Evolutionary conservation across 2,113 vertebrate species (phyloP).

Genomic region (Tyrannus savana): DNA sequence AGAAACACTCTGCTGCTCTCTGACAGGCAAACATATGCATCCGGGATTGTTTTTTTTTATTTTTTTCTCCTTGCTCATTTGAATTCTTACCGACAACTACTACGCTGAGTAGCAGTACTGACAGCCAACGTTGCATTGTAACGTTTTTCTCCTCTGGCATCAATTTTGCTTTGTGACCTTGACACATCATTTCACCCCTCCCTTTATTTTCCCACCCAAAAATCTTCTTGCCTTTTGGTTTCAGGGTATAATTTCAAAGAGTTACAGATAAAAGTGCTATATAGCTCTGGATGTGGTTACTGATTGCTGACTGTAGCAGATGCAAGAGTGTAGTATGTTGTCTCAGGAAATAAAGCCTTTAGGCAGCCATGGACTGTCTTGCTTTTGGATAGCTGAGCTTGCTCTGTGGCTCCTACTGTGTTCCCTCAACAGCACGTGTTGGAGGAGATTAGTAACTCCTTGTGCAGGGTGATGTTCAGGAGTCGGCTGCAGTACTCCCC

Average conservation of each 20-base stretch:
- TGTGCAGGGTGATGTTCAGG: background rate
- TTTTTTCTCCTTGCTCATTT: constrained; percentile 6
- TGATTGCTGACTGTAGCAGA: background rate
- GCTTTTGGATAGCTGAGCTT: background rate
- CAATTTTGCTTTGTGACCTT: background rate
- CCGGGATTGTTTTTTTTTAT: background rate
- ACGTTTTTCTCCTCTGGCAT: background rate
- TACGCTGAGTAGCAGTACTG: background rate
- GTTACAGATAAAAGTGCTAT: background rate
- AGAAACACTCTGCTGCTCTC: background rate
- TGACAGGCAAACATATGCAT: constrained; percentile 42
- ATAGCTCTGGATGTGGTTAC: background rate
- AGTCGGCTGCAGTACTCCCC: accelerated
- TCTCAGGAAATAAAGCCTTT: background rate
- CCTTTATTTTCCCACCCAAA: background rate
- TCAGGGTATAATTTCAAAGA: background rate
- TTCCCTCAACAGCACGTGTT: accelerated
- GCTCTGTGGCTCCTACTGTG: background rate
- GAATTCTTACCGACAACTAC: constrained; percentile 13
- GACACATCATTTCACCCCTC: background rate
- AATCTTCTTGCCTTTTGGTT: background rate
- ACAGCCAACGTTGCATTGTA: background rate
- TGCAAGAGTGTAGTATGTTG: accelerated
- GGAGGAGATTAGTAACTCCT: background rate
- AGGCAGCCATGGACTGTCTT: background rate